These are phyloP conservation scores for Alsophila aescularia DNA, from an alignment of 2,888 invertebrate genomes.

Conservation along the genomic window DNA sequence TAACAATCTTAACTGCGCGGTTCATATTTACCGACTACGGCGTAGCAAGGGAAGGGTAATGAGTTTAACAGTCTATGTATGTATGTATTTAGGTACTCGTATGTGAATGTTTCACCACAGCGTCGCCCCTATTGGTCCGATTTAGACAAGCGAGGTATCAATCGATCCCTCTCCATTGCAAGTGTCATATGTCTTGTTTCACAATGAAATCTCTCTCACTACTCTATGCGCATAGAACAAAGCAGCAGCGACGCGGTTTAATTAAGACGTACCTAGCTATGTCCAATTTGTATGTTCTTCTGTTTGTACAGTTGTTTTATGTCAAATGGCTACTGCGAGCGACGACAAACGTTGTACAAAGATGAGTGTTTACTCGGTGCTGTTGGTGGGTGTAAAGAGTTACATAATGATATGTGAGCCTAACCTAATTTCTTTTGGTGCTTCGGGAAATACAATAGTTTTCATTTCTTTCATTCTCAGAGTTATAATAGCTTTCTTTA, in stretches of 20 bases:
- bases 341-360: slow-evolving; percentile 18
- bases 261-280: slow-evolving; percentile 21
- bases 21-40: no score
- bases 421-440: slow-evolving; percentile 18
- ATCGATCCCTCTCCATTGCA: no score
- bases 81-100: no score
- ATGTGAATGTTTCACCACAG: no score
- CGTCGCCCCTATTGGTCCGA: no score
- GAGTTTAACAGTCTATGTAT: no score
- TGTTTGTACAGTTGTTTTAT: slow-evolving; percentile 26
- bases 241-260: slow-evolving; percentile 16
- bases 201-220: slow-evolving; percentile 7
- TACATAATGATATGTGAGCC: slow-evolving; percentile 19
- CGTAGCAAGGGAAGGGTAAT: no score
- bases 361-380: slow-evolving; percentile 19
- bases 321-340: slow-evolving; percentile 24
- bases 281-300: slow-evolving; percentile 18
- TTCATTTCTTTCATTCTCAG: no score
- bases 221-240: slow-evolving; percentile 14
- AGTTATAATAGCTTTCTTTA: no score
- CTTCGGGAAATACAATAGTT: background rate
- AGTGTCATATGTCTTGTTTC: no score
- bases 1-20: no score
- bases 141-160: no score
- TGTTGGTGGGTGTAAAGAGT: slow-evolving; percentile 7